Evolutionary conservation across 2,888 invertebrate genomes (phyloP).

Genomic region (Ephialtes manifestator): DNA sequence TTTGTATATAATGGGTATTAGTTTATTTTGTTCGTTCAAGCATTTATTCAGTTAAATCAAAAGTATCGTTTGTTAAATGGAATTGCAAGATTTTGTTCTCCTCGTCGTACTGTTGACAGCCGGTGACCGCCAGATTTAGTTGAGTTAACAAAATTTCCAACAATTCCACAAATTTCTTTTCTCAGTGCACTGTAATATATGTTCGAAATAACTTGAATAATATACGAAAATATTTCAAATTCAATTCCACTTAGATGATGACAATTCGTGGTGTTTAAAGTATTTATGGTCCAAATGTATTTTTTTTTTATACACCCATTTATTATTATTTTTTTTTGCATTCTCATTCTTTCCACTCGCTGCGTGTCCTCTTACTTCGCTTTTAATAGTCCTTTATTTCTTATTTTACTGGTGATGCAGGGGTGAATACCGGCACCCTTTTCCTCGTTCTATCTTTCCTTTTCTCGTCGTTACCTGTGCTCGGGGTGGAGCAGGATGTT

Average conservation of each 20-base stretch:
- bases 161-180: too few relatives aligned
- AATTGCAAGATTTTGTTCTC: too few relatives aligned
- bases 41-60: too few relatives aligned
- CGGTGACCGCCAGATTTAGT: too few relatives aligned
- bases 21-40: too few relatives aligned
- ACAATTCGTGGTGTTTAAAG: neutral
- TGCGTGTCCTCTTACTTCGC: neutral
- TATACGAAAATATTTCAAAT: neutral
- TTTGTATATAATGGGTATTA: too few relatives aligned
- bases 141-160: too few relatives aligned
- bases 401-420: neutral
- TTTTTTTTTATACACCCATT: neutral
- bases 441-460: conserved; percentile 26
- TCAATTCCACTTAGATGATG: neutral
- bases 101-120: too few relatives aligned
- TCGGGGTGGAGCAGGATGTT: conserved; percentile 32
- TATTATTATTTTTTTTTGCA: neutral
- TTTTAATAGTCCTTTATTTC: conserved; percentile 42
- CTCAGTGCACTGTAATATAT: too few relatives aligned
- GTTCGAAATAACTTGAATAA: neutral
- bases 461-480: conserved; percentile 54
- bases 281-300: neutral
- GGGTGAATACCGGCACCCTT: conserved; percentile 43
- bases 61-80: too few relatives aligned
- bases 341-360: conserved; percentile 41